Conservation (phyloP, 2,113 vertebrate genomes). For the Aplodontia rufa region DNA sequence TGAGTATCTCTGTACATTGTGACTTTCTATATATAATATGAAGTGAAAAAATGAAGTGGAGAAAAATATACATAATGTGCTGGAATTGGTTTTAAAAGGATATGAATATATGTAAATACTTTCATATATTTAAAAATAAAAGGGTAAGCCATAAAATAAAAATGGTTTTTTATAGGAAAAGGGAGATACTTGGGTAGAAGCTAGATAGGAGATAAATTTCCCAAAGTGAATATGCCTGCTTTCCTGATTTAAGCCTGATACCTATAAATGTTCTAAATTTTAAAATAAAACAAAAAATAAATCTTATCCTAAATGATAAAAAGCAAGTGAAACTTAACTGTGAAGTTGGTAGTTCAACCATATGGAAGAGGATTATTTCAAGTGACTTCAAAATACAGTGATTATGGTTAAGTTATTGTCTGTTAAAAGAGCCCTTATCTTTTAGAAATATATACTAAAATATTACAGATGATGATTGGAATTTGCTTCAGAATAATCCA, state of each 20-base stretch:
- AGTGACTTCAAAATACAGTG: background rate
- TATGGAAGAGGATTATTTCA: background rate
- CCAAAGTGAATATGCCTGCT: background rate
- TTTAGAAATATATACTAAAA: background rate
- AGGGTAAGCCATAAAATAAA: background rate
- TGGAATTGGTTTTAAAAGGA: background rate
- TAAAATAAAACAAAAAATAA: background rate
- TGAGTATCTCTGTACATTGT: background rate
- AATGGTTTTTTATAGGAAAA: background rate
- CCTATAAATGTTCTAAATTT: background rate
- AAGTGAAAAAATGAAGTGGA: background rate
- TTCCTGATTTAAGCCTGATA: background rate
- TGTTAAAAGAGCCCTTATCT: background rate
- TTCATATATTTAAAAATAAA: background rate
- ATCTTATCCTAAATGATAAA: background rate
- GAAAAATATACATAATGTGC: background rate
- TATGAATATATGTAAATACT: background rate
- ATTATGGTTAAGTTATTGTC: background rate
- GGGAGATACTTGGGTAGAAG: background rate
- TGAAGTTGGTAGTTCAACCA: background rate
- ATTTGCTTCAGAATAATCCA: background rate
- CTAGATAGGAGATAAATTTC: background rate
- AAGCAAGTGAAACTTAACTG: background rate
- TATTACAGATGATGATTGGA: background rate
- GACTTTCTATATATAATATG: background rate